A percentile compares a stretch with the other conserved stretches of the same genome.
Evolutionary conservation across 2,797 vertebrate species (phyloP).

Genomic region (Chrosomus eos): DNA sequence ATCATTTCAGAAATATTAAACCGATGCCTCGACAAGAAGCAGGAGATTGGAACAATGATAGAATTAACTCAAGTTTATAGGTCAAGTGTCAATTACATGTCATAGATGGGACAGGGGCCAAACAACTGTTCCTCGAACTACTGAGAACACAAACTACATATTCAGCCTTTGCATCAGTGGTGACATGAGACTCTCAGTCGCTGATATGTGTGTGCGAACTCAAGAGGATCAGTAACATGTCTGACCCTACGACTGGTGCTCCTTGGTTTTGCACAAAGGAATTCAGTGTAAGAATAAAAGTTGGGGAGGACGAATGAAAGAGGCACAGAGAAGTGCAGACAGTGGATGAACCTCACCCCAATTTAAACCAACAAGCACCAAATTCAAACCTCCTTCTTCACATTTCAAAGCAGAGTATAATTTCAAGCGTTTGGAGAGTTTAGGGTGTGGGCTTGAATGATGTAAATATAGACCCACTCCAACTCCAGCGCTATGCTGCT

Average conservation of each 20-base stretch:
- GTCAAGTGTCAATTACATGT: constrained; percentile 26
- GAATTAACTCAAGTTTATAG: constrained; percentile 18
- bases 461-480: constrained; percentile 45
- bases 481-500: background rate
- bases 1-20: background rate
- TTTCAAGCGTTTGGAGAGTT: constrained; percentile 12
- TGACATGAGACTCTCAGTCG: constrained; percentile 41
- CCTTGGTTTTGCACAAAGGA: constrained; percentile 11
- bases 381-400: constrained; percentile 18
- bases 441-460: constrained; percentile 44
- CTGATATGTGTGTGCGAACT: constrained; percentile 30
- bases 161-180: constrained; percentile 41
- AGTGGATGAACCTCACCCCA: constrained; percentile 5
- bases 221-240: constrained; percentile 45
- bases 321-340: background rate
- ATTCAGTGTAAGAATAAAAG: background rate
- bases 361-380: constrained; percentile 1
- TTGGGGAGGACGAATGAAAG: background rate
- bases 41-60: background rate
- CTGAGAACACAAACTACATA: constrained; percentile 23
- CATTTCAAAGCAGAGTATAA: constrained; percentile 11
- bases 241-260: constrained; percentile 24
- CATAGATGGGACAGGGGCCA: constrained; percentile 12
- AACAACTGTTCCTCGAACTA: constrained; percentile 26
- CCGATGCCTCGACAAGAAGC: background rate